Conservation (phyloP, 2,797 vertebrate genomes). For the Protosalanx chinensis region DNA sequence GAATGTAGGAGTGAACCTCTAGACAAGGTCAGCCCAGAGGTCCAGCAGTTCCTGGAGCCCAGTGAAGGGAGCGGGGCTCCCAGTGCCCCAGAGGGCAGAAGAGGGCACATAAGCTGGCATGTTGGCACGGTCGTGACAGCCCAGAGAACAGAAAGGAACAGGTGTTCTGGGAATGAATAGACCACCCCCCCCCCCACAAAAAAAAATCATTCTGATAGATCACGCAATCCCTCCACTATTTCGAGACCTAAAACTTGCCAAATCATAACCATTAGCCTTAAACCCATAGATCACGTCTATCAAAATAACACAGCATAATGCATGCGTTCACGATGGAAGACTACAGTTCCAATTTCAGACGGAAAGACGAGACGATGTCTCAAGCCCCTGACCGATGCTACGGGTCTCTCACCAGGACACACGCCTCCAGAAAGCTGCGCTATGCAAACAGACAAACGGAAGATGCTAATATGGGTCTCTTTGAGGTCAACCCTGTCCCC, state of each 20-base stretch:
- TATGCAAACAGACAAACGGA: no score
- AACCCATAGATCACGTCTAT: no score
- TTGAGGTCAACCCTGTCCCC: conserved; percentile 2
- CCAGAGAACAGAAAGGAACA: conserved; percentile 7
- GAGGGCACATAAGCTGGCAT: not conserved
- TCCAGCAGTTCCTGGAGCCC: conserved; percentile 32
- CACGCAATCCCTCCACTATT: not conserved
- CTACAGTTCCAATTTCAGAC: no score
- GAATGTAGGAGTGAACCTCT: conserved; percentile 16
- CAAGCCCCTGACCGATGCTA: not conserved
- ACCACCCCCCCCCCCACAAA: no score
- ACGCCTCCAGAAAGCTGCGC: not conserved
- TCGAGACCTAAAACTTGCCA: no score
- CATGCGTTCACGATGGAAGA: no score
- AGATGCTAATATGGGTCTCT: no score
- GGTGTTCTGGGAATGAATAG: no score
- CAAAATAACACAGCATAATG: no score
- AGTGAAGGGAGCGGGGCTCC: conserved; percentile 3
- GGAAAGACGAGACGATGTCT: not conserved
- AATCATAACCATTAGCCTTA: no score
- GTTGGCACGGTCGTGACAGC: not conserved
- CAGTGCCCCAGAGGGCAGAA: not conserved
- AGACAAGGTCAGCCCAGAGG: conserved; percentile 37
- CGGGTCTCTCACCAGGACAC: not conserved
- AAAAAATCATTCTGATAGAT: not conserved